Base-by-base conservation (phyloP, 2,113 vertebrate species). In the Chaetodon auriga region DNA sequence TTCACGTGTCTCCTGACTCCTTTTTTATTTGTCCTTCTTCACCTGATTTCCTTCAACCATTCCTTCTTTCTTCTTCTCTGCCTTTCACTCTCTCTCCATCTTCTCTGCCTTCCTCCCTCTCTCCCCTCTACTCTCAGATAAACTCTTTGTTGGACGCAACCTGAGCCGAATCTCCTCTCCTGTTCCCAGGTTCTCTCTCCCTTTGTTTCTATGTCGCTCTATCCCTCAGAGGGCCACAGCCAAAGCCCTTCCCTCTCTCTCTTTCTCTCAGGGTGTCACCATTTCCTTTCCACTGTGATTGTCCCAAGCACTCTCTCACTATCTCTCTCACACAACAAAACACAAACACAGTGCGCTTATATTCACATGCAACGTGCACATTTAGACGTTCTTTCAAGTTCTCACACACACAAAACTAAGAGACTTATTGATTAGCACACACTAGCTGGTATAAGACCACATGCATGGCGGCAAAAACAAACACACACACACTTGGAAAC, bases 241-340 rank as follows among this genome's bases (percentile, higher is more conserved):
- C 69, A 66, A 84, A 89, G 74, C 86, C 81, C 57, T 70, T 83
- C 80, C 61, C 64, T 74, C 58, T 23, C 65, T 46, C 30, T 30
- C 80, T 75, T 80, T 70, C 53, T 70, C 75, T 38, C 80, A 72
- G 92, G 92, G 94, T 93, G 94, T 93, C 92, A 93, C 90, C 89
- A 48, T 92, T 94, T 95, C 93, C 94, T 92, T 88, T 90, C 88
- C 84, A 88, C 90, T 82, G 84, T 75, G 80, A 90, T 90, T 92
- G 87, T 89, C 65, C 76, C 25, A 55, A 55, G 61, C 54, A 49
- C 57, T 46, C 43, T 63, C 55, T 36, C 75, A 23, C 69, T 65
- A 64, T 43, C 81, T 65, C 63, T 43, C 81, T 65, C 63, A 19
- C 79, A 85, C 48, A 58, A 73, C 43, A 63, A 71, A 78, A 83